These are phyloP conservation scores for Cyanoderma ruficeps DNA, from an alignment of 2,113 vertebrate genomes.

Conservation along the genomic window DNA sequence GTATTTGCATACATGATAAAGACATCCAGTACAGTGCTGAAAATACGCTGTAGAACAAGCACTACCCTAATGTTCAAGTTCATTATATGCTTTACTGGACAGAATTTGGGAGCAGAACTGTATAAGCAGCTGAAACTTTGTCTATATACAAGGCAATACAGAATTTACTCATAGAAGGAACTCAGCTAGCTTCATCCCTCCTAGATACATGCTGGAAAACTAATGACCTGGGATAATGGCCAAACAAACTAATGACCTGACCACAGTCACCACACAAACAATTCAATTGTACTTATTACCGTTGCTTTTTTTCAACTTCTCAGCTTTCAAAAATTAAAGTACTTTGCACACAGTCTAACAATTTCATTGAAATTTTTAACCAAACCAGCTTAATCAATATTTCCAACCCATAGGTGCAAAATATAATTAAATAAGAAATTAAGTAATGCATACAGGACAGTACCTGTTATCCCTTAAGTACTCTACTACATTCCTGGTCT, in stretches of 20 bases:
- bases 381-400: background rate
- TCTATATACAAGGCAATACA: background rate
- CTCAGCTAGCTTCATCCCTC: background rate
- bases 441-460: background rate
- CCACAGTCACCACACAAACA: background rate
- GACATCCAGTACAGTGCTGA: background rate
- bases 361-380: background rate
- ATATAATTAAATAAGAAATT: background rate
- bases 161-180: background rate
- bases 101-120: background rate
- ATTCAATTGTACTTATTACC: background rate
- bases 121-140: background rate
- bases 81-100: background rate
- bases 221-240: background rate
- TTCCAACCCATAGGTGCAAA: background rate
- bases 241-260: background rate
- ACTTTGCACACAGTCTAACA: background rate
- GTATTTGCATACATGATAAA: background rate
- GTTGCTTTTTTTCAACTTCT: background rate
- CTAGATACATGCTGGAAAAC: background rate
- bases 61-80: background rate
- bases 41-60: background rate
- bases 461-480: background rate
- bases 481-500: background rate
- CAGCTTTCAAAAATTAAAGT: background rate